Base-by-base conservation (phyloP, 2,113 vertebrate species). In the Solea solea region DNA sequence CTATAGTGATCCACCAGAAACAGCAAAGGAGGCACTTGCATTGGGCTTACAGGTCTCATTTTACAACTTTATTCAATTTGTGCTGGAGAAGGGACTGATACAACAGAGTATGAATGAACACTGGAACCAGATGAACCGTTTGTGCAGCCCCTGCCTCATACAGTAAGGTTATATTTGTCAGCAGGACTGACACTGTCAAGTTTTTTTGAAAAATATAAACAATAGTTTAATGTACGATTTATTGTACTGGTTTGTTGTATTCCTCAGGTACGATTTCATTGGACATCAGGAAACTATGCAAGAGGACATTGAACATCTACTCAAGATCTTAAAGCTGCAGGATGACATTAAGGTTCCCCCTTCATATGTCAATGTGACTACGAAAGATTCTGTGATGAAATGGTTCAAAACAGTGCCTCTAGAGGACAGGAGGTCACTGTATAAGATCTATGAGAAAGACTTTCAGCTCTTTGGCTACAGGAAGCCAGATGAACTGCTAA, bases 81-180 rank as follows among this genome's bases (percentile, higher is more conserved):
- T 86, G 14, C 0, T 86, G 45, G 78, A 88, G 65, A 69, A 1
- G 0, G 0, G 54, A 85, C 62, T 8, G 56, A 54, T 21, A 45
- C 0, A 9, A 45, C 0, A 3, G 0, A 0, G 0, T 1, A 55
- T 57, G 4, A 74, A 81, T 44, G 78, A 88, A 2, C 83, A 83
- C 86, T 88, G 86, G 86, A 83, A 53, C 48, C 83, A 81, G 59
- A 74, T 81, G 74, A 1, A 76, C 27, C 73, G 27, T 1, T 41
- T 76, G 34, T 87, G 85, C 25, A 65, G 81, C 13, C 86, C 83
- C 59, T 88, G 86, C 48, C 34, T 25, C 25, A 76, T 85, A 60
- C 3, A 78, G 86, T 88, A 78, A 74, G 82, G 3, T 0, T 9
- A 8, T 54, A n/a, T 39, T 49, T 50, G 1, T 49, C 8, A 9